Percentiles rank a stretch among this genome's conserved stretches.
Evolutionary conservation across 1,140 invertebrate genomes (phyloP).

Genomic region (Bombus pascuorum): DNA sequence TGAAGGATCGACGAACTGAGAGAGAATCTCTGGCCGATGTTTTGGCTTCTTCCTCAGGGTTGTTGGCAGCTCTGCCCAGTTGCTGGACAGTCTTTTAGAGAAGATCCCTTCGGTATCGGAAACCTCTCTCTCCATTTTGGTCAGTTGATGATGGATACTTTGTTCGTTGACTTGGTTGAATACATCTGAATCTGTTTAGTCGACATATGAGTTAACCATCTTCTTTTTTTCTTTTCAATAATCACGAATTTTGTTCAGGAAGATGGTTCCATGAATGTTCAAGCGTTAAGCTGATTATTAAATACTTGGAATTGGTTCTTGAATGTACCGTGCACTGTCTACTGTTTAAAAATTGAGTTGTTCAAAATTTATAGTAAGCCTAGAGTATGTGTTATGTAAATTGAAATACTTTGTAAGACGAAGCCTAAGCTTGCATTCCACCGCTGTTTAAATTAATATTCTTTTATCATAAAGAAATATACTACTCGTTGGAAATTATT

Average conservation of each 20-base stretch:
- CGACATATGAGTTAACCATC: background rate
- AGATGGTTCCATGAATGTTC: background rate
- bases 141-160: background rate
- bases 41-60: conserved; percentile 78
- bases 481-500: no score
- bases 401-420: no score
- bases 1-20: conserved; percentile 78
- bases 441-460: no score
- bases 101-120: conserved; percentile 79
- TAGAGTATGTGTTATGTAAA: background rate
- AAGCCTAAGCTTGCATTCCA: no score
- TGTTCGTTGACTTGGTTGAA: background rate
- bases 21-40: conserved; percentile 79
- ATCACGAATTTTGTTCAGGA: background rate
- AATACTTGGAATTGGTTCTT: background rate
- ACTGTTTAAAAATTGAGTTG: background rate
- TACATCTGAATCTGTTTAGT: conserved; percentile 9
- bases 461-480: no score
- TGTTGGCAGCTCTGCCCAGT: conserved; percentile 81
- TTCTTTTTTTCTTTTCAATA: background rate
- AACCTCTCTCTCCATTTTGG: conserved; percentile 79
- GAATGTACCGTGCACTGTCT: conserved; percentile 38
- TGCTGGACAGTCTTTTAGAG: conserved; percentile 73
- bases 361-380: background rate
- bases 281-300: background rate